phyloP scores from a whole-genome alignment of 2,888 invertebrate genomes.

The Perizoma flavofasciatum region DNA sequence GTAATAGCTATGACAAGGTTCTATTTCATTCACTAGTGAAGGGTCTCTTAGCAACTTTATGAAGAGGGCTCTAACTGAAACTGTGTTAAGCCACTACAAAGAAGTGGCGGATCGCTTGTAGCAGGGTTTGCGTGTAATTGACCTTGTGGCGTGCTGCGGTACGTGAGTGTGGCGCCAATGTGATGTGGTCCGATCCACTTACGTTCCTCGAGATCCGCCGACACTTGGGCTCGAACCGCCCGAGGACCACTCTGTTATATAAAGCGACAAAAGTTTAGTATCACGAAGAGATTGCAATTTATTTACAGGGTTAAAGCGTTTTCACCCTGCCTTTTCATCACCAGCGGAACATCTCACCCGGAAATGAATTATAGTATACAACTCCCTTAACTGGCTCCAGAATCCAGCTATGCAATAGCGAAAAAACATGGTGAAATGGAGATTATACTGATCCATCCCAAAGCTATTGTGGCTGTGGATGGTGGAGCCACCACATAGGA shows the following conservation, averaged over 20 bases:
- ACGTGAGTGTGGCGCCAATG: constrained; percentile 91
- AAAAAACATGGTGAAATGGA: too few species aligned
- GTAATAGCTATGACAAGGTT: constrained; percentile 22
- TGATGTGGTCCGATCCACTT: constrained; percentile 88
- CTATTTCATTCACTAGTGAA: constrained; percentile 21
- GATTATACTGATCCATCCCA: too few species aligned
- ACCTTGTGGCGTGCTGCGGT: constrained; percentile 91
- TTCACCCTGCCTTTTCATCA: too few species aligned
- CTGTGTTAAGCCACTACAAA: constrained; percentile 31
- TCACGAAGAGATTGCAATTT: constrained; percentile 8
- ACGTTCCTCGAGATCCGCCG: constrained; percentile 90
- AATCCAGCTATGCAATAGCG: too few species aligned
- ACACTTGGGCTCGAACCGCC: constrained; percentile 88
- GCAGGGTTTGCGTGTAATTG: constrained; percentile 75
- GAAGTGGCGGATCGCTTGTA: constrained; percentile 30
- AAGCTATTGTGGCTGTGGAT: too few species aligned
- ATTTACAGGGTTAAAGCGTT: not conserved
- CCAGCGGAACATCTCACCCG: too few species aligned
- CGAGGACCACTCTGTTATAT: constrained; percentile 82
- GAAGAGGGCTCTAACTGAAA: constrained; percentile 20
- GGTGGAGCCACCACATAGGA: too few species aligned
- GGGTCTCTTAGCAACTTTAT: constrained; percentile 17
- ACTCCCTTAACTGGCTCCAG: too few species aligned
- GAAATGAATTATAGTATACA: too few species aligned
- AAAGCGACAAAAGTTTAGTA: constrained; percentile 30